Base-by-base conservation (phyloP, 2,113 vertebrate species). In the Osmerus mordax region DNA sequence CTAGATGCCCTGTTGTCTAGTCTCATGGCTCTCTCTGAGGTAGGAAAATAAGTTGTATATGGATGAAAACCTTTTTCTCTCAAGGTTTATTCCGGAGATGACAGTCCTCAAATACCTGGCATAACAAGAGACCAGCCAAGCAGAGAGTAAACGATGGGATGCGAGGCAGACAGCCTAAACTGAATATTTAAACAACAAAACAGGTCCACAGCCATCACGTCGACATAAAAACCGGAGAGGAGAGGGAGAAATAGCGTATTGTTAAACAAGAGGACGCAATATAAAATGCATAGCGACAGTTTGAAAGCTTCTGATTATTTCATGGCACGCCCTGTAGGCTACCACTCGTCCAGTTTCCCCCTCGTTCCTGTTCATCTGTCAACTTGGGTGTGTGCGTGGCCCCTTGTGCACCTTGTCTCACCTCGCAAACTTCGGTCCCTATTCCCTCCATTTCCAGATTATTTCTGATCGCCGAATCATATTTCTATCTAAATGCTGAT, bases 401-500 rank as follows among this genome's bases (percentile, higher is more conserved):
- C 61, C 19, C 65, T 64, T 8, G 5, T 29, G 69, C 79, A 65
- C 72, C 80, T 64, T 65, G 66, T 63, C 58, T 74, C 71, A 81
- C 52, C 8, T 29, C 51, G 76, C 55, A 70, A 66, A 72, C 69
- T 68, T 70, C 66, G 63, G 75, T 78, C 61, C 64, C 61, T 28
- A 13, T 8, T 36, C 29, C 61, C 14, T 55, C 23, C 77, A 36
- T 75, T 67, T 80, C 67, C 32, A 77, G 75, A 85, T 85, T 82
- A 54, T 13, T 74, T 90, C 74, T 82, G 86, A 90, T 87, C 85
- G 81, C 76, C 72, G 70, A 79, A 74, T 85, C 83, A 84, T 86
- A 89, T 90, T 90, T 87, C 86, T 83, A 92, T 90, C 86, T 91
- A 90, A 88, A 92, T 92, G 89, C 84, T 91, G 91, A 92, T 91